A percentile compares a stretch with the other conserved stretches of the same genome.
These are phyloP conservation scores for Lysandra bellargus DNA, from an alignment of 2,888 invertebrate genomes.

Conservation along the genomic window DNA sequence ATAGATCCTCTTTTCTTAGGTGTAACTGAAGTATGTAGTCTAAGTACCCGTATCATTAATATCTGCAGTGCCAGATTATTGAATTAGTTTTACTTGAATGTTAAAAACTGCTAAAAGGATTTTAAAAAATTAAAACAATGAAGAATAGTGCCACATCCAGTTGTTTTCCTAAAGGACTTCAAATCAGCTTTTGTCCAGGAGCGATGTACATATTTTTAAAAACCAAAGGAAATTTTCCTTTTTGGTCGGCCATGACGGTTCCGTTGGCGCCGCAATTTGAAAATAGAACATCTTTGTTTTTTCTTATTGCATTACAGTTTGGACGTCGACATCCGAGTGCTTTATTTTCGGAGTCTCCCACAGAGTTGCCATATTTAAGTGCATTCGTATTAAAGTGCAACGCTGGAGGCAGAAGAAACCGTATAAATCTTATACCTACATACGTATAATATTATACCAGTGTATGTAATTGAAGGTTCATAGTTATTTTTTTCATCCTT, in stretches of 20 bases:
- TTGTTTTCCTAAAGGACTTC: too few relatives aligned
- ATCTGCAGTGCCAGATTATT: too few relatives aligned
- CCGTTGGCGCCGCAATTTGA: conserved; percentile 67
- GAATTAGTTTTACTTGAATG: too few relatives aligned
- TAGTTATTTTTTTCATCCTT: background rate
- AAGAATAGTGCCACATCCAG: too few relatives aligned
- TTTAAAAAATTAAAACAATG: too few relatives aligned
- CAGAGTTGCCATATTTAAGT: conserved; percentile 64
- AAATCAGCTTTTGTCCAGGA: background rate
- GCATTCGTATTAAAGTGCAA: conserved; percentile 42
- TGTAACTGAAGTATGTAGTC: background rate
- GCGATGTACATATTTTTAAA: conserved; percentile 19
- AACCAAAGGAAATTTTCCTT: conserved; percentile 52
- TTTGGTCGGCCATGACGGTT: conserved; percentile 55
- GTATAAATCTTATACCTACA: background rate
- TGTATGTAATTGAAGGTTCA: background rate
- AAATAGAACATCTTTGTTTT: conserved; percentile 69
- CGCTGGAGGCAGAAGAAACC: conserved; percentile 32
- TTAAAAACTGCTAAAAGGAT: too few relatives aligned
- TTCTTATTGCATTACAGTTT: conserved; percentile 61
- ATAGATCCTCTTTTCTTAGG: too few relatives aligned
- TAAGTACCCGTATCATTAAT: background rate
- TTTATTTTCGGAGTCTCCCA: conserved; percentile 72
- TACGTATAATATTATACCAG: background rate
- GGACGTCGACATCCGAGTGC: conserved; percentile 71